These are phyloP conservation scores for Operophtera brumata DNA, from an alignment of 2,888 invertebrate species.

Conservation along the genomic window DNA sequence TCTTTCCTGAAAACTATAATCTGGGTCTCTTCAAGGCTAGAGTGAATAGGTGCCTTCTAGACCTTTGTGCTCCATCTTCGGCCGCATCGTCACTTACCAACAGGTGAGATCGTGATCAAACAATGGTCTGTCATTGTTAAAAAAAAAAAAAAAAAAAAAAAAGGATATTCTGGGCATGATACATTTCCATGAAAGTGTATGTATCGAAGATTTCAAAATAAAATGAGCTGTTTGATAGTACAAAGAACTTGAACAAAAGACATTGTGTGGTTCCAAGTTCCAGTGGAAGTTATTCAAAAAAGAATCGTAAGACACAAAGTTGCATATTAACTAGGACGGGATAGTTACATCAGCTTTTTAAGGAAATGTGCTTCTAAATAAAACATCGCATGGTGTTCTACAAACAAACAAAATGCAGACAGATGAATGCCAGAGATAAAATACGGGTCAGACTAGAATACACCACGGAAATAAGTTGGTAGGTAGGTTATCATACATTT, in stretches of 20 bases:
- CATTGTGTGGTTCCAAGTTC: neutral
- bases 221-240: constrained; percentile 5
- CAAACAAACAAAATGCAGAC: constrained; percentile 47
- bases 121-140: no score
- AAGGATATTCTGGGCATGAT: neutral
- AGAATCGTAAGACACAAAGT: constrained; percentile 1
- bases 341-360: constrained; percentile 29
- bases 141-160: no score
- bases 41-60: no score
- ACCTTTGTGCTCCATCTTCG: no score
- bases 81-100: no score
- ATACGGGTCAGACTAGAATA: constrained; percentile 40
- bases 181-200: neutral
- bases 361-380: constrained; percentile 35
- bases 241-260: constrained; percentile 5
- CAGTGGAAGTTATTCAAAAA: neutral
- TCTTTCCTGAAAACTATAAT: no score
- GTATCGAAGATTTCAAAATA: neutral
- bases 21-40: no score
- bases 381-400: constrained; percentile 34
- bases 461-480: constrained; percentile 37
- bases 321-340: constrained; percentile 4
- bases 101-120: no score
- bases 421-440: constrained; percentile 53
- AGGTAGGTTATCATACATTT: constrained; percentile 32